Percentiles rank a stretch among this genome's conserved stretches.
These are phyloP conservation scores for Agrochola lota DNA, from an alignment of 2,888 invertebrate genomes.

Conservation along the genomic window DNA sequence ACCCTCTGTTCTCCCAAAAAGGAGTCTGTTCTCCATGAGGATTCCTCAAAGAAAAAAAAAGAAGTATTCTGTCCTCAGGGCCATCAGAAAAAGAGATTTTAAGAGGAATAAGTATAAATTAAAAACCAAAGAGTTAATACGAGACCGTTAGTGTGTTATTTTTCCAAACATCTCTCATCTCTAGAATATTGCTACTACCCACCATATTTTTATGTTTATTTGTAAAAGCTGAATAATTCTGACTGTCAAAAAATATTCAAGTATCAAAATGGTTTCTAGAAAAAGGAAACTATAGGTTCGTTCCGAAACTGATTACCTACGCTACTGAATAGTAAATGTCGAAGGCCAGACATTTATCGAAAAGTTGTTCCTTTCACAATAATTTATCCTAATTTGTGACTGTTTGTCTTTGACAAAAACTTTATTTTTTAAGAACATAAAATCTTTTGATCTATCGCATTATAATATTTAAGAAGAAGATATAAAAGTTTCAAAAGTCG, in stretches of 20 bases:
- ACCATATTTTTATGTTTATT: neutral
- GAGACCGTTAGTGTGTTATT: no score
- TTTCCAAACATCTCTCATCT: neutral
- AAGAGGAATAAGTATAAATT: no score
- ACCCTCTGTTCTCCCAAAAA: no score
- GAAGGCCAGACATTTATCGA: neutral
- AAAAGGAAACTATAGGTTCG: constrained; percentile 19
- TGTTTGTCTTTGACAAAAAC: no score
- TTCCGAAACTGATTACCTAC: constrained; percentile 49
- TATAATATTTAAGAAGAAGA: neutral
- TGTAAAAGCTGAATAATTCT: neutral
- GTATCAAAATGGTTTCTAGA: constrained; percentile 69
- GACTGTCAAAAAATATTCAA: constrained; percentile 42
- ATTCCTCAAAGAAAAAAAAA: no score
- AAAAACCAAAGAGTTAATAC: no score
- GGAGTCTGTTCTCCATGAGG: no score
- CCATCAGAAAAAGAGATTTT: no score
- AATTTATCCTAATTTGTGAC: neutral
- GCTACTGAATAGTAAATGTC: no score
- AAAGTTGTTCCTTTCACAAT: neutral
- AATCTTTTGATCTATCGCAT: neutral
- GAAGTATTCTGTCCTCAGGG: no score
- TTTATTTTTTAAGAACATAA: neutral
- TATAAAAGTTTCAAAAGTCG: neutral
- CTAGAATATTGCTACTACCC: neutral